Percentiles rank a stretch among this genome's conserved stretches.
Evolutionary conservation across 30 jellyfish, hydroid and myxozoan genomes (phyloP).

Genomic region (Aurelia coerulea): DNA sequence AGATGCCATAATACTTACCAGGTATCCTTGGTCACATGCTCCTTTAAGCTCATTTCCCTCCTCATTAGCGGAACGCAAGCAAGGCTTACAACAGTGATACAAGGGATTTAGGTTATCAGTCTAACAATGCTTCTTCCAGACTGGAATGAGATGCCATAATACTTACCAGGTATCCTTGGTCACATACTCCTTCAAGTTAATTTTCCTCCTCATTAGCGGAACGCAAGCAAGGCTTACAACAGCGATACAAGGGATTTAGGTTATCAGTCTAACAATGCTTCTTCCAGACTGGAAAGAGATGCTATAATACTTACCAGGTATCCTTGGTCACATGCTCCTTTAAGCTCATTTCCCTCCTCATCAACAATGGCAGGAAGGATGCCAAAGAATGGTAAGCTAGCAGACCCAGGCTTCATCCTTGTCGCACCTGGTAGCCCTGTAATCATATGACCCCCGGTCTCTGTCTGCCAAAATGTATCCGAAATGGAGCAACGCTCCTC

Average conservation of each 20-base stretch:
- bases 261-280: not conserved
- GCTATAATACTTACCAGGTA: slow-evolving; percentile 63
- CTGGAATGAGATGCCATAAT: too few species aligned
- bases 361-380: slow-evolving; percentile 95
- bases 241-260: too few species aligned
- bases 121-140: too few species aligned
- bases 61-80: too few species aligned
- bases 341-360: slow-evolving; percentile 92
- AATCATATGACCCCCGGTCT: slow-evolving; percentile 98
- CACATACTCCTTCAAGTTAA: slow-evolving; percentile 78
- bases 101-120: too few species aligned
- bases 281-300: not conserved
- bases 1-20: too few species aligned
- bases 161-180: slow-evolving; percentile 84
- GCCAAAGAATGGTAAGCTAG: slow-evolving; percentile 98
- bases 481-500: slow-evolving; percentile 81
- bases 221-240: too few species aligned
- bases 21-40: too few species aligned
- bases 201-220: slow-evolving; percentile 92
- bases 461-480: slow-evolving; percentile 99
- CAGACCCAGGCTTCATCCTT: slow-evolving; percentile 98
- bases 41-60: too few species aligned
- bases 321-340: slow-evolving; percentile 91
- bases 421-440: slow-evolving; percentile 99
- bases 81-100: too few species aligned